Base-by-base conservation (phyloP, 2,888 invertebrate genomes). In the Miltochrista miniata region DNA sequence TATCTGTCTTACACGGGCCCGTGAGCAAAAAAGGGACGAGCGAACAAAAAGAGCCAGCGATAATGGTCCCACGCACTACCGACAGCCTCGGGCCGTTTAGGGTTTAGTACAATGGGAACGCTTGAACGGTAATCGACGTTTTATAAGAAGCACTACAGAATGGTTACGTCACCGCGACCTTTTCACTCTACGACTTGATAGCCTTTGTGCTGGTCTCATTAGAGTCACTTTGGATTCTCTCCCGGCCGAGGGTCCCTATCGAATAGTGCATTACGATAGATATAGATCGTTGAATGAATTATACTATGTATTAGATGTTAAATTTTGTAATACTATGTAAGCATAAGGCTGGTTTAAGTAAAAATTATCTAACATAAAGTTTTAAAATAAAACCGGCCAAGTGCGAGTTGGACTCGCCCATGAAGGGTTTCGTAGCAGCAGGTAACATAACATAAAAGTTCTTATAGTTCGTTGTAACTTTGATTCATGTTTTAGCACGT, bases 1-100 rank as follows among this genome's bases (percentile, higher is more conserved):
- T 87, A 86, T 89, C 87, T 84, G 83, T 86, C 82, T 81, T 81
- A 81, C 82, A 80, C 75, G 82, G 77, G 79, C 72, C 67, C 60
- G 72, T 70, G 74, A 69, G 64, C 74, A 82, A 83, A 83, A 79
- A 80, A 80, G 82, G 79, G 73, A 73, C 60, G 64, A 68, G 69
- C 69, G 64, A 70, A 79, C 83, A 85, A 87, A 87, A 85, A 85
- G 81, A 73, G 70, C 69, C 68, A 48, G 79, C 75, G 85, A 83
- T 85, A 86, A 88, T 87, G 80, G 80, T 70, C 68, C 73, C 75
- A 77, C 77, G 77, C 79, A 81, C 79, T 78, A 76, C 71, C 68
- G 65, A 68, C 74, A 72, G 76, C 74, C 74, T 72, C 75, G 63
- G 72, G 77, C 77, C 76, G 71, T 78, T 80, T 73, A 76, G 81